These are phyloP conservation scores for Psittacula derbiana DNA, from an alignment of 2,797 vertebrate genomes.

Conservation along the genomic window DNA sequence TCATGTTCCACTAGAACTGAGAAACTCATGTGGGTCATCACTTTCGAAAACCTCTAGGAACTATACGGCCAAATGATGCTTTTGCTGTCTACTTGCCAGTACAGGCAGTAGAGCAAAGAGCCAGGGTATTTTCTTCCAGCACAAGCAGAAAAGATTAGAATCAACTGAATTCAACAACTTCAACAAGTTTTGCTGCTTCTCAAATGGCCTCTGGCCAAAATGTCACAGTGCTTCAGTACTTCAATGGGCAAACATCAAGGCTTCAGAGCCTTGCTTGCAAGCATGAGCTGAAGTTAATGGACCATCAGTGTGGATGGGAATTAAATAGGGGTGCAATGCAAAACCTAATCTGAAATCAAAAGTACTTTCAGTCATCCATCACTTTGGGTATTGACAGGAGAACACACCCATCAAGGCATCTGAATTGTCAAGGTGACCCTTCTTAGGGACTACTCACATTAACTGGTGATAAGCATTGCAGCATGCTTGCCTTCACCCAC, in stretches of 20 bases:
- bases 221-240: conserved; percentile 2
- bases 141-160: conserved; percentile 6
- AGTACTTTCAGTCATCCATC: not conserved
- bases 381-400: not conserved
- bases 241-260: not conserved
- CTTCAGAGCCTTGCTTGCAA: not conserved
- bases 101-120: not conserved
- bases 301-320: not conserved
- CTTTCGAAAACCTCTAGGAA: not conserved
- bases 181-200: conserved; percentile 31
- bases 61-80: not conserved
- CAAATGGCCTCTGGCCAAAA: conserved; percentile 12
- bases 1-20: not conserved
- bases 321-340: not conserved
- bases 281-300: not conserved
- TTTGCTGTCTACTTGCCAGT: not conserved
- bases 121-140: not conserved
- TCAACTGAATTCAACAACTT: conserved; percentile 1
- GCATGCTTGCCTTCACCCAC: not conserved
- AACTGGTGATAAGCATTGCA: not conserved
- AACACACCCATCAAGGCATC: not conserved
- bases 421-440: not conserved
- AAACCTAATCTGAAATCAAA: not conserved
- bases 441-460: not conserved
- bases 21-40: not conserved